Conservation (phyloP, 2,888 invertebrate genomes). For the Coronaproctus castanopsis region DNA sequence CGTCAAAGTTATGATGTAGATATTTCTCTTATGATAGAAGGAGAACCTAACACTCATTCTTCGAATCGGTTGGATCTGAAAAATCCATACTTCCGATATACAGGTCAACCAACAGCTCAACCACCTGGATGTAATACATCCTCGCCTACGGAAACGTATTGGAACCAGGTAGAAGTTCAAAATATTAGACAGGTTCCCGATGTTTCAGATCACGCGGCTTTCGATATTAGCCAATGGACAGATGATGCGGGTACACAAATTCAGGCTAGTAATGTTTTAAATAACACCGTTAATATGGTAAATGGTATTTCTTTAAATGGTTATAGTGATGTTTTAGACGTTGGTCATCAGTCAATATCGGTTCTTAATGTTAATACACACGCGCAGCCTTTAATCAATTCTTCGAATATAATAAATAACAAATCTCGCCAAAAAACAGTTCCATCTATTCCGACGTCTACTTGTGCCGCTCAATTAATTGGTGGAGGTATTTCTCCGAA, state of each 20-base stretch:
- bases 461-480: slow-evolving; percentile 39
- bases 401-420: not conserved
- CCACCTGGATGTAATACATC: slow-evolving; percentile 78
- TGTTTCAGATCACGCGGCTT: slow-evolving; percentile 3
- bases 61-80: slow-evolving; percentile 88
- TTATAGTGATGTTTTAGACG: slow-evolving; percentile 23
- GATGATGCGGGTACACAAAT: slow-evolving; percentile 7
- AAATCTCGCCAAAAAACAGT: slow-evolving; percentile 32
- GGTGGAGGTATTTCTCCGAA: slow-evolving; percentile 51
- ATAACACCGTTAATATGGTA: slow-evolving; percentile 41
- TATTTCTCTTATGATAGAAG: slow-evolving; percentile 77
- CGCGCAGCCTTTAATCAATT: slow-evolving; percentile 33
- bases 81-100: slow-evolving; percentile 95
- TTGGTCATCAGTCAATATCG: slow-evolving; percentile 7
- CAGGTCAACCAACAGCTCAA: slow-evolving; percentile 75
- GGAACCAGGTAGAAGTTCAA: slow-evolving; percentile 51
- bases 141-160: slow-evolving; percentile 84
- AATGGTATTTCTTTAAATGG: slow-evolving; percentile 57
- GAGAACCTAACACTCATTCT: slow-evolving; percentile 56
- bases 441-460: slow-evolving; percentile 34
- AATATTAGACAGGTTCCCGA: slow-evolving; percentile 7
- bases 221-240: slow-evolving; percentile 11
- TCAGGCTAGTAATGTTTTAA: slow-evolving; percentile 10
- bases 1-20: slow-evolving; percentile 96
- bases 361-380: slow-evolving; percentile 19